phyloP scores from a whole-genome alignment of 2,113 vertebrate genomes.

The Antennarius striatus region DNA sequence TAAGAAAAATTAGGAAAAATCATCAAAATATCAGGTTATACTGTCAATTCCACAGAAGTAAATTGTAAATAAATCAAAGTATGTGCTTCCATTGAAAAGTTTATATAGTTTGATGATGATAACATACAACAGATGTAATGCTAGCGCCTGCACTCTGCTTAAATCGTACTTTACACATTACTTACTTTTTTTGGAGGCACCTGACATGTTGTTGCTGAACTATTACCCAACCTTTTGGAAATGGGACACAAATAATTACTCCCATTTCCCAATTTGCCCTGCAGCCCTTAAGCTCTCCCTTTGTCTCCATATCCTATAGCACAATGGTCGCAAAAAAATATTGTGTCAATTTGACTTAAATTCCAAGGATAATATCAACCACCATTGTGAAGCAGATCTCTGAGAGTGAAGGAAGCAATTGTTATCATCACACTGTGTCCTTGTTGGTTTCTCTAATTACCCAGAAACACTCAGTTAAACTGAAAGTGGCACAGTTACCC shows the following conservation, averaged over 20 bases:
- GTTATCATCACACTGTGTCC: constrained; percentile 10
- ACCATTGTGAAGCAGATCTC: constrained; percentile 22
- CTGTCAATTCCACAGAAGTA: too few species aligned
- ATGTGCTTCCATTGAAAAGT: too few species aligned
- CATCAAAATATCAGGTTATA: too few species aligned
- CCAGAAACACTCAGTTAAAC: constrained; percentile 20
- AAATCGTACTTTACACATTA: too few species aligned
- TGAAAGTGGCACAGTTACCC: background rate
- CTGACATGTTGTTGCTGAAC: too few species aligned
- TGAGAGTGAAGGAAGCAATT: constrained; percentile 2
- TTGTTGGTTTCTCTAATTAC: background rate
- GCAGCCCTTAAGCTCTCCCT: constrained; percentile 61
- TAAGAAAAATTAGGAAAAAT: background rate
- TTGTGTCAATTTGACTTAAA: constrained; percentile 60
- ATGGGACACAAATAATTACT: constrained; percentile 61
- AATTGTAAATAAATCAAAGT: too few species aligned
- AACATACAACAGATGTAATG: too few species aligned
- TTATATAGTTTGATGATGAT: too few species aligned
- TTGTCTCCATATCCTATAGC: constrained; percentile 41
- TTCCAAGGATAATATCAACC: constrained; percentile 49
- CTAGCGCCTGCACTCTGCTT: too few species aligned
- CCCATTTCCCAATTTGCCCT: constrained; percentile 69
- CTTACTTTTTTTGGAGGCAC: too few species aligned
- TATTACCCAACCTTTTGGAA: too few species aligned
- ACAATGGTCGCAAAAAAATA: constrained; percentile 32